A percentile compares a stretch with the other conserved stretches of the same genome.
Conservation (phyloP, 2,888 invertebrate species). For the Adelognathus sp. region DNA sequence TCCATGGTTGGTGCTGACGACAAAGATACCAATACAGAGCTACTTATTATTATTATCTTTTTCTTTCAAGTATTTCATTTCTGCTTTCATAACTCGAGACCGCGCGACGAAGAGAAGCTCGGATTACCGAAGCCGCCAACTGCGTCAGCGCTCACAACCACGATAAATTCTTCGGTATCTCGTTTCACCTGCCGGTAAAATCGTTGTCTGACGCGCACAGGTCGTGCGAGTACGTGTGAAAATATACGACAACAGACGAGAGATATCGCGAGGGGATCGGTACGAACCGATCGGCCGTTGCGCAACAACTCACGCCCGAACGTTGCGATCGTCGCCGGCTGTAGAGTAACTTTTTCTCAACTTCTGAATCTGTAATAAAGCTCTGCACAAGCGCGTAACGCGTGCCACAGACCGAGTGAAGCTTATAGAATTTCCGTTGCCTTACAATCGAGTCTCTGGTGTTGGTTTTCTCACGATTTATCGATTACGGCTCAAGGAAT, state of each 20-base stretch:
- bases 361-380: not conserved
- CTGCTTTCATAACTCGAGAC: constrained; percentile 12
- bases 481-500: constrained; percentile 22
- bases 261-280: not conserved
- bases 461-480: constrained; percentile 53
- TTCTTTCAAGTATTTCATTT: not conserved
- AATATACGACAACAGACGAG: not conserved
- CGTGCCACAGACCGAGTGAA: not conserved
- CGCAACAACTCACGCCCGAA: not conserved
- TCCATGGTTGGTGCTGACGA: too few relatives aligned
- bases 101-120: constrained; percentile 39
- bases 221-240: not conserved
- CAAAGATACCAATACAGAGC: not conserved
- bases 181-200: constrained; percentile 42
- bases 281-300: constrained; percentile 2
- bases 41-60: not conserved
- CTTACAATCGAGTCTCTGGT: constrained; percentile 7
- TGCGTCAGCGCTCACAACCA: not conserved
- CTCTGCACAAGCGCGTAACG: not conserved
- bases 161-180: constrained; percentile 46
- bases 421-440: not conserved
- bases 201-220: not conserved
- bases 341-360: not conserved
- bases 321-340: not conserved
- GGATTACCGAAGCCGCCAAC: constrained; percentile 22